Percentiles rank a stretch among this genome's conserved stretches.
Conservation (phyloP, 2,113 vertebrate species). For the Podarcis cretensis region DNA sequence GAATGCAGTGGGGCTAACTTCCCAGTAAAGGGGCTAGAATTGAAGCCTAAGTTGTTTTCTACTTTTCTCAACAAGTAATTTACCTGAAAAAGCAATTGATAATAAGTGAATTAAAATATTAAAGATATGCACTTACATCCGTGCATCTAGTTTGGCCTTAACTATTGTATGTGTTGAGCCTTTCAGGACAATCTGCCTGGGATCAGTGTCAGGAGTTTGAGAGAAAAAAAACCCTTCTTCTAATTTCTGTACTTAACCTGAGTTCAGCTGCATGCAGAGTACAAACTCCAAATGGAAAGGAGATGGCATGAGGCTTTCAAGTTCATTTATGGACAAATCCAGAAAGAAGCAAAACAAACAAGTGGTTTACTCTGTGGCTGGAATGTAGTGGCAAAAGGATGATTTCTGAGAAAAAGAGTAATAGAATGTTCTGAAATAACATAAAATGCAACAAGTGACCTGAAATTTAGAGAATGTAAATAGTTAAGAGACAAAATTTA, state of each 20-base stretch:
- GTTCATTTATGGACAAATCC: constrained; percentile 12
- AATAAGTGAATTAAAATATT: neutral
- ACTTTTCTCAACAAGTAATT: neutral
- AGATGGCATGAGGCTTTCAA: neutral
- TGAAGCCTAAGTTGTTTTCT: neutral
- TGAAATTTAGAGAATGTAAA: neutral
- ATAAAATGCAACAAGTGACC: neutral
- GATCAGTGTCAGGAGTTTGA: neutral
- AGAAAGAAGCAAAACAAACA: constrained; percentile 22
- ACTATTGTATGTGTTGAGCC: neutral
- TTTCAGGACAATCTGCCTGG: neutral
- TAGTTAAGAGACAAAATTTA: neutral
- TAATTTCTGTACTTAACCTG: neutral
- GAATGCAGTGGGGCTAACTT: no score
- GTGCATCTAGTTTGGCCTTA: neutral
- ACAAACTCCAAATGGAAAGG: constrained; percentile 4
- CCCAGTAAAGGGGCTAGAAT: no score
- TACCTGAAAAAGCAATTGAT: neutral
- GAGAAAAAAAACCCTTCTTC: neutral
- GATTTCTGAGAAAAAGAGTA: constrained; percentile 8
- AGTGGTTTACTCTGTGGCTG: constrained; percentile 21
- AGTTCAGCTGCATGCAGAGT: constrained; percentile 5
- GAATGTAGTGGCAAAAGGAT: constrained; percentile 28
- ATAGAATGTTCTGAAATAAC: neutral
- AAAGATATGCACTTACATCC: neutral